phyloP scores from a whole-genome alignment of 1,140 invertebrate species.

The Chrysoperla carnea region DNA sequence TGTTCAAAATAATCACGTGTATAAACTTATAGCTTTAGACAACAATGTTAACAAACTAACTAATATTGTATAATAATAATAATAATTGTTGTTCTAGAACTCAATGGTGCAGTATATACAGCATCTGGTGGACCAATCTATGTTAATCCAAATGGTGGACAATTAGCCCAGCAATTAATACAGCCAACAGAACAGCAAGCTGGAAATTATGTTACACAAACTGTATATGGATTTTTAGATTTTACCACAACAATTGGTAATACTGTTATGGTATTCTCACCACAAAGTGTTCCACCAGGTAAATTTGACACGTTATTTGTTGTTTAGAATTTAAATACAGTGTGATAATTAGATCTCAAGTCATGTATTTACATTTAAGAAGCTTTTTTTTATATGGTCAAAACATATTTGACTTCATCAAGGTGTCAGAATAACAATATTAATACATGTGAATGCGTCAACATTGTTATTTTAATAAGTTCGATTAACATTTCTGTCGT shows the following conservation, averaged over 20 bases:
- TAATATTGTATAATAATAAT: too few relatives aligned
- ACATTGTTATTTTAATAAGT: too few relatives aligned
- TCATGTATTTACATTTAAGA: too few relatives aligned
- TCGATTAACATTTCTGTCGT: too few relatives aligned
- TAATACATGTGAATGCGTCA: too few relatives aligned
- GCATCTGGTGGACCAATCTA: slow-evolving; percentile 13
- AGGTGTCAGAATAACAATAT: too few relatives aligned
- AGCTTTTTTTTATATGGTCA: background rate
- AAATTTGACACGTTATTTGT: background rate
- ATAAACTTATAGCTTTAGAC: too few relatives aligned
- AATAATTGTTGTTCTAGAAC: too few relatives aligned
- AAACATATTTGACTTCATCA: background rate
- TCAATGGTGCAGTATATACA: slow-evolving; percentile 1
- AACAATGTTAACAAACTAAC: too few relatives aligned
- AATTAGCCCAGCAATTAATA: background rate
- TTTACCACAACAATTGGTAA: slow-evolving; percentile 79
- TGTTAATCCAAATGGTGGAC: slow-evolving; percentile 9
- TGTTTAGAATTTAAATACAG: too few relatives aligned
- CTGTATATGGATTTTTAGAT: slow-evolving; percentile 78
- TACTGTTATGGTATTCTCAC: slow-evolving; percentile 79
- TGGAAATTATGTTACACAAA: slow-evolving; percentile 40
- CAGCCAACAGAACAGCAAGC: slow-evolving; percentile 2
- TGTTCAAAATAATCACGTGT: too few relatives aligned
- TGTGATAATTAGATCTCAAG: too few relatives aligned
- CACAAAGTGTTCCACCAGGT: slow-evolving; percentile 43